phyloP scores from a whole-genome alignment of 2,113 vertebrate genomes.

The Urocynchramus pylzowi region DNA sequence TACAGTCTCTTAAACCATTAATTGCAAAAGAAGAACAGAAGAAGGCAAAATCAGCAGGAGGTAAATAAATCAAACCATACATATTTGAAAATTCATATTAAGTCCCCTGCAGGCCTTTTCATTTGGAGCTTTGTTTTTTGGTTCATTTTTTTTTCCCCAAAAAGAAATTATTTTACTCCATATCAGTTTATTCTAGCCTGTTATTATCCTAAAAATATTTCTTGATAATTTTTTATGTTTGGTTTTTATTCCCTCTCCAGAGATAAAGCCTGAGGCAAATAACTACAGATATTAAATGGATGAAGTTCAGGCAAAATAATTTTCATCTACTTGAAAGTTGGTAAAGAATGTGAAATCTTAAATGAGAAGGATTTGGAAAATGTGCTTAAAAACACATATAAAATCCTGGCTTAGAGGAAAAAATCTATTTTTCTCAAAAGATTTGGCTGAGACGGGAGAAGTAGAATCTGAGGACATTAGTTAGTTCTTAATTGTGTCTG shows the following conservation, averaged over 20 bases:
- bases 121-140: neutral
- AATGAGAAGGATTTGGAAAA: neutral
- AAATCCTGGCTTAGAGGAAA: neutral
- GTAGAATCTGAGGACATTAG: slow-evolving; percentile 3
- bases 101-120: neutral
- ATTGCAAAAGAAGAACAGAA: neutral
- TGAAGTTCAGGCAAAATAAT: neutral
- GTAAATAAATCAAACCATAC: neutral
- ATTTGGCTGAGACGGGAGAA: neutral
- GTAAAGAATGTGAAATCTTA: slow-evolving; percentile 12
- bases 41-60: neutral
- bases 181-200: neutral
- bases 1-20: neutral
- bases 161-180: neutral
- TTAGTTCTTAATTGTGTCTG: slow-evolving; percentile 63
- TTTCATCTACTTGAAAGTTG: neutral
- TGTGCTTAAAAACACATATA: neutral
- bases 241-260: neutral
- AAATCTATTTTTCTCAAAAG: slow-evolving; percentile 37
- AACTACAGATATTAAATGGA: neutral
- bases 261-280: neutral
- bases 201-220: neutral
- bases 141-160: neutral
- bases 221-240: neutral
- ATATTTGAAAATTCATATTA: neutral